Conservation (phyloP, 2,888 invertebrate genomes). For the Andrena flavipes region DNA sequence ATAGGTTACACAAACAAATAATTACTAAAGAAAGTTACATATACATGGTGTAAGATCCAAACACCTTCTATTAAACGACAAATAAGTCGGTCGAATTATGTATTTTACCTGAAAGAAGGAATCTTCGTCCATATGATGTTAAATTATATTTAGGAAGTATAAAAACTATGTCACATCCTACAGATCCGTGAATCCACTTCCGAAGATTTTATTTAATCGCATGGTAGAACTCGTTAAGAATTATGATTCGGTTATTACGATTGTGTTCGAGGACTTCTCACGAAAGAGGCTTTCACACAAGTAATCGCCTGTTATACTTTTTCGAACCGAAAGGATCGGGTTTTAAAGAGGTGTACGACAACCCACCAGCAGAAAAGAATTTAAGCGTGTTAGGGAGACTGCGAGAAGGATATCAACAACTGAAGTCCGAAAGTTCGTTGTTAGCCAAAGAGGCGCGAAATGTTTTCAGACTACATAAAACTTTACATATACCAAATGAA, state of each 20-base stretch:
- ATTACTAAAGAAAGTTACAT: too few relatives aligned
- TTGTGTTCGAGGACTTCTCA: constrained; percentile 13
- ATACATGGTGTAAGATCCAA: too few relatives aligned
- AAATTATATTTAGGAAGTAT: too few relatives aligned
- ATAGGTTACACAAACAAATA: too few relatives aligned
- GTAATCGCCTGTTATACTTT: constrained; percentile 83
- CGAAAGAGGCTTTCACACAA: constrained; percentile 72
- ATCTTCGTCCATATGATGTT: too few relatives aligned
- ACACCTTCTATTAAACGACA: background rate
- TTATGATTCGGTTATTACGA: constrained; percentile 35
- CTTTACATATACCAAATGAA: constrained; percentile 87
- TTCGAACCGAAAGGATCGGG: constrained; percentile 88
- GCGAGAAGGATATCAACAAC: constrained; percentile 88
- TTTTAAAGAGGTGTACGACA: constrained; percentile 82
- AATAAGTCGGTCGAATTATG: background rate
- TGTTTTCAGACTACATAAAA: constrained; percentile 87
- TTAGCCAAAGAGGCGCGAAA: constrained; percentile 90
- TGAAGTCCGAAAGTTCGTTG: constrained; percentile 89
- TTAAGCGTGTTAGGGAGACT: constrained; percentile 85
- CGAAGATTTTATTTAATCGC: background rate
- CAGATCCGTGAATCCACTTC: background rate
- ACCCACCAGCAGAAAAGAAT: constrained; percentile 79
- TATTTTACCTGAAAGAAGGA: too few relatives aligned
- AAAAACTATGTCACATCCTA: background rate
- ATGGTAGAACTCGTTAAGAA: background rate